Percentiles rank a stretch among this genome's conserved stretches.
These are phyloP conservation scores for Micoletzkya japonica DNA, from an alignment of 2,888 invertebrate genomes.

Conservation along the genomic window DNA sequence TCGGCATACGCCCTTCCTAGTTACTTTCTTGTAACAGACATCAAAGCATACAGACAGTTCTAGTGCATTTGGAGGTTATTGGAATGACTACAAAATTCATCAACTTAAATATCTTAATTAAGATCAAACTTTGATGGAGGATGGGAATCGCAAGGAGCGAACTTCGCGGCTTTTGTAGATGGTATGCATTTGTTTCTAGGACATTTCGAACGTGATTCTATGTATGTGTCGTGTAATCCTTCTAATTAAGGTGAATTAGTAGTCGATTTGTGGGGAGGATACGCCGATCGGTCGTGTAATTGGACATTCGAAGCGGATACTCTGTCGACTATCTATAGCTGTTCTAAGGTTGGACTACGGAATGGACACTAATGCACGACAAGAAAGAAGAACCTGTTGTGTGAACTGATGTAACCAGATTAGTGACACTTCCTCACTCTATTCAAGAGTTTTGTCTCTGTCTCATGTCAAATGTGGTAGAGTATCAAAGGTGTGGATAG, in stretches of 20 bases:
- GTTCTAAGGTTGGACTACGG: constrained; percentile 2
- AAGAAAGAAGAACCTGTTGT: neutral
- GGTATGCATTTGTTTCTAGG: neutral
- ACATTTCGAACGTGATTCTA: neutral
- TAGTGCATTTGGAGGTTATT: neutral
- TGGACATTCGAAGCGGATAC: constrained; percentile 27
- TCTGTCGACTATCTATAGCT: constrained; percentile 10
- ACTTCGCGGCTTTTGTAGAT: constrained; percentile 23
- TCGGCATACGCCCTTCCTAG: too few relatives aligned
- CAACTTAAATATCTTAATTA: neutral
- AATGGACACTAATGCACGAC: too few relatives aligned
- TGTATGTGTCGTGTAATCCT: neutral
- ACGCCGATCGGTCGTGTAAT: constrained; percentile 57
- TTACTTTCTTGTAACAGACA: too few relatives aligned
- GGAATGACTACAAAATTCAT: neutral
- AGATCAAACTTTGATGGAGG: constrained; percentile 13
- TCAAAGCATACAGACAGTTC: too few relatives aligned
- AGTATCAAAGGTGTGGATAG: too few relatives aligned
- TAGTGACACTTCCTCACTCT: neutral
- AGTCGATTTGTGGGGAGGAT: constrained; percentile 65
- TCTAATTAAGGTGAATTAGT: constrained; percentile 4
- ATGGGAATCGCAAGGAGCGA: constrained; percentile 21
- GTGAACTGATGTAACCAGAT: neutral
- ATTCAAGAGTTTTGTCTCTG: too few relatives aligned
- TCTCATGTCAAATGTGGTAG: too few relatives aligned